Evolutionary conservation across 2,888 invertebrate genomes (phyloP).

Genomic region (Eupithecia insigniata): DNA sequence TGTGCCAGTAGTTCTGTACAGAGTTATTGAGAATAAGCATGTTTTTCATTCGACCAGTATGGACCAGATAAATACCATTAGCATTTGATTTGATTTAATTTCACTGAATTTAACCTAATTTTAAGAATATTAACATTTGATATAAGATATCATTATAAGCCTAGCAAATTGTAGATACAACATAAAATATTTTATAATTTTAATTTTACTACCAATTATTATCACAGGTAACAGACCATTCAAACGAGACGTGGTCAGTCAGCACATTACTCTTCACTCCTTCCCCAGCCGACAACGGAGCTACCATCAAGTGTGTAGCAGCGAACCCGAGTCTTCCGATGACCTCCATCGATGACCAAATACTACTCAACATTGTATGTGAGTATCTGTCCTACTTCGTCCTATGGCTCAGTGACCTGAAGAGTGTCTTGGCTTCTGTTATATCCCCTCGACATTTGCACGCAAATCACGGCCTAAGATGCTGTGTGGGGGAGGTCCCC

Average conservation of each 20-base stretch:
- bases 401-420: background rate
- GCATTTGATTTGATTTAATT: background rate
- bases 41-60: background rate
- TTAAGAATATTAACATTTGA: no score
- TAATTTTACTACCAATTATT: background rate
- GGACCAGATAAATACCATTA: background rate
- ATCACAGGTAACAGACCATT: constrained; percentile 84
- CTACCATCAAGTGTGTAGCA: constrained; percentile 91
- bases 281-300: constrained; percentile 91
- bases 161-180: no score
- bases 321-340: constrained; percentile 91
- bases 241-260: constrained; percentile 88
- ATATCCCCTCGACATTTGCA: no score
- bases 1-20: no score
- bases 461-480: no score
- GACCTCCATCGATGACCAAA: constrained; percentile 90
- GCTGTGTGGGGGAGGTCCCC: no score
- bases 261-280: constrained; percentile 92
- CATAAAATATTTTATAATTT: no score
- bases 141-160: no score
- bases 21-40: background rate
- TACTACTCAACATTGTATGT: constrained; percentile 94
- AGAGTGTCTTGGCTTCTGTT: background rate
- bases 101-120: no score
- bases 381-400: constrained; percentile 82